Base-by-base conservation (phyloP, 2,113 vertebrate genomes). In the Cettia cetti region DNA sequence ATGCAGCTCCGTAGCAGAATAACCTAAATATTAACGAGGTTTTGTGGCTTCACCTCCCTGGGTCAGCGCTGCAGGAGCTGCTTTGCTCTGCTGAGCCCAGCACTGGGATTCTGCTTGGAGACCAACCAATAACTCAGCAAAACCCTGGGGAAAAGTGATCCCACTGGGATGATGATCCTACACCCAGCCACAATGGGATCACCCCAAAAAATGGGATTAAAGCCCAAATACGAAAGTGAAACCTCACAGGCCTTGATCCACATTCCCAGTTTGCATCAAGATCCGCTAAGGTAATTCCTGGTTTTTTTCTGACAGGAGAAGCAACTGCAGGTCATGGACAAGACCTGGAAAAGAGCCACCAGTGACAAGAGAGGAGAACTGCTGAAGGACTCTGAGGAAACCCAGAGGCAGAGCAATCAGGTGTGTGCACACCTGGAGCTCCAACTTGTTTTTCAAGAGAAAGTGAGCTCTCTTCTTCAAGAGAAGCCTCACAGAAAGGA, bases 381-480 rank as follows among this genome's bases (percentile, higher is more conserved):
- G 4, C 18, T n/a, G 39, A 15, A n/a, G 60, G 44, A 35, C 71
- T 20, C 4, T 0, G 19, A 6, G 31, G 40, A 33, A 50, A 82
- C 19, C 3, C 23, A 42, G 59, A 27, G 56, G 28, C 24, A 9
- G 9, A 28, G 42, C 18, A 13, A 15, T 20, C 21, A 5, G n/a
- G 28, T 0, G 1, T 3, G 33, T 1, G 8, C 3, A 0, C 50
- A 28, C 20, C 63, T 22, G 11, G 9, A 66, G 42, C 56, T 75
- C 83, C 70, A 47, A 12, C 50, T 49, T 5, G 2, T 9, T n/a
- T n/a, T n/a, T n/a, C n/a, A n/a, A n/a, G n/a, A n/a, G n/a, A n/a
- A n/a, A n/a, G n/a, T n/a, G n/a, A n/a, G n/a, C 21, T 26, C 16
- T 11, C 27, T 77, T 13, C 63, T n/a, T n/a, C 57, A 4, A 28